Percentiles rank a stretch among this genome's conserved stretches.
phyloP scores from a whole-genome alignment of 2,113 vertebrate species.

The Rhea pennata region DNA sequence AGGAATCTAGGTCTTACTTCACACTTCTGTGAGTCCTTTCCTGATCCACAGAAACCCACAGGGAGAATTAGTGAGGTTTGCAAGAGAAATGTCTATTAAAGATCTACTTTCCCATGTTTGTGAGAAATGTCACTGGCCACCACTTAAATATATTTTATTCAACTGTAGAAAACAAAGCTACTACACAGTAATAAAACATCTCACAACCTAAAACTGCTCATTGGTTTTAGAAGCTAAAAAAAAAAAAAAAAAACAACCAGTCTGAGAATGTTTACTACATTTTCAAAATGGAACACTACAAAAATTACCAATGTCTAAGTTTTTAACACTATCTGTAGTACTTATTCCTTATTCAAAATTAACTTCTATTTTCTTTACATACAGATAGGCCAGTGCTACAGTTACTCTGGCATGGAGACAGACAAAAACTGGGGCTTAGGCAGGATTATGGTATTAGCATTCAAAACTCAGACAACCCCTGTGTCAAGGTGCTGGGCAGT shows the following conservation, averaged over 20 bases:
- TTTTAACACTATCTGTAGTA: neutral
- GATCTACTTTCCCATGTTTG: neutral
- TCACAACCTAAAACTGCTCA: neutral
- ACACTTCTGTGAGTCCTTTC: neutral
- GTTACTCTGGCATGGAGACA: neutral
- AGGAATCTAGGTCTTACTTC: neutral
- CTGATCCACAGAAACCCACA: neutral
- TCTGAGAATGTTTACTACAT: neutral
- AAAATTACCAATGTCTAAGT: neutral
- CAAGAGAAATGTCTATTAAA: neutral
- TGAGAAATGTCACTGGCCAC: accelerated
- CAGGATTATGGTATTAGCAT: neutral
- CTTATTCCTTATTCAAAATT: neutral
- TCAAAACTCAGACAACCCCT: neutral
- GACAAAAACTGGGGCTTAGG: neutral
- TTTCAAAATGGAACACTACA: neutral
- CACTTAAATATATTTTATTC: neutral
- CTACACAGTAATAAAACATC: neutral
- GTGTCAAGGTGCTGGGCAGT: neutral
- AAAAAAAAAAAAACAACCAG: neutral
- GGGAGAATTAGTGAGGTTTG: neutral
- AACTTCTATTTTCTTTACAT: neutral
- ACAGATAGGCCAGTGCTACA: neutral
- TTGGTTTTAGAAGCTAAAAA: neutral
- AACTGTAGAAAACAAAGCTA: neutral